Base-by-base conservation (phyloP, 2,888 invertebrate species). In the Mimachlamys varia region DNA sequence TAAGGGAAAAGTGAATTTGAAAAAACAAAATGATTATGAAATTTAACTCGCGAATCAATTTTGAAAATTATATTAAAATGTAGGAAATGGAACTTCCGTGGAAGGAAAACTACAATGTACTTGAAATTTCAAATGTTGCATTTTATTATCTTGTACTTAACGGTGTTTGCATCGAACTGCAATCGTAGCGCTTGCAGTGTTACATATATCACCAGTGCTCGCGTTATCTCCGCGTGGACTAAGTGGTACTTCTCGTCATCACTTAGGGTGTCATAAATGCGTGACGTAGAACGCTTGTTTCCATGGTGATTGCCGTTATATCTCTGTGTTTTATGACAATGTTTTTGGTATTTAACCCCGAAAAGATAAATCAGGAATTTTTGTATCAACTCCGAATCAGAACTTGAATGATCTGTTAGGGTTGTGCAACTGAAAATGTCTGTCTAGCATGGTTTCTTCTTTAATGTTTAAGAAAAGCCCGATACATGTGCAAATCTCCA, bases 201-300 rank as follows among this genome's bases (percentile, higher is more conserved):
- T 33, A 33, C 76, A 27, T 27, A 76, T 33, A 76, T 76, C 76
- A 2, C 76, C 7, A 76, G 76, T 33, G 76, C 33, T 15, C 33
- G 76, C 33, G 22, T 76, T 76, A 76, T 76, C 76, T 12, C 27
- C 33, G 33, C 76, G 12, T 53, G 76, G 76, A 12, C 76, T 76
- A 76, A 76, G 76, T 76, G 76, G 76, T 33, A 5, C 76, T 12
- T 7, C 76, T 33, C 76, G 76, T 76, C 76, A 76, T 33, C 27
- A 76, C 76, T 27, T 76, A 76, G 27, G 27, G 76, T 76, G 76
- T 76, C 76, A 76, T 12, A 33, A 76, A 76, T 0, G 13, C 76
- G 76, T 76, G 76, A 76, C 76, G 76, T 76, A 76, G 76, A 76
- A 33, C 76, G 22, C 76, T 76, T 27, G 76, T 76, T 76, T 5